Base-by-base conservation (phyloP, 2,113 vertebrate genomes). In the Campylorhamphus procurvoides region DNA sequence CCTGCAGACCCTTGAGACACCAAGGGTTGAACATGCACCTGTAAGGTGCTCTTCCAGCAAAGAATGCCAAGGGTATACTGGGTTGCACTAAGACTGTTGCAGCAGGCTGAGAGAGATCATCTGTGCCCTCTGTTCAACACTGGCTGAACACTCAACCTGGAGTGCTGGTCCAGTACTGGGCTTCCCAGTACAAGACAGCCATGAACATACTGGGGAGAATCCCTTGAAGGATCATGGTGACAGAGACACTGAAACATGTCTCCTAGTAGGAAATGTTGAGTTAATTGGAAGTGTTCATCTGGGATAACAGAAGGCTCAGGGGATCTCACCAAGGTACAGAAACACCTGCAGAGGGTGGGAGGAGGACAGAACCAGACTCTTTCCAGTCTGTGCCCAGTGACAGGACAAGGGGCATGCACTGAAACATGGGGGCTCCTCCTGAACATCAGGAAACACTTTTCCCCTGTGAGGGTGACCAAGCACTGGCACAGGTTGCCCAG, bases 311-410 rank as follows among this genome's bases (percentile, higher is more conserved):
- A 69, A 62, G 8, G 31, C 31, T 68, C 16, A 28, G 8, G 25
- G 16, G 3, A 81, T 42, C 44, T 81, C 25, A 55, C 8, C 40
- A n/a, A 16, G 14, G 7, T 28, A 17, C 2, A 50, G 1, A 59
- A 58, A 73, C 12, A 56, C 4, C 29, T 52, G 33, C 9, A 74
- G 13, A 28, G 8, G 3, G 7, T 59, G 44, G 17, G 44, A 42
- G 67, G n/a, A 79, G 2, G 13, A 25, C 0, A 0, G 4, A n/a
- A 2, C 8, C 15, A 56, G 40, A 15, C 8, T 62, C 18, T 53
- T 66, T 37, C 25, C 22, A 64, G n/a, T 19, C 14, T 28, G 18
- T 62, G 29, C 37, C 18, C 59, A 63, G 16, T 15, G 17, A 47
- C 17, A 78, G 55, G 27, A 40, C 7, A 9, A 73, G 23, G 5